These are phyloP conservation scores for Drosophila seguyi DNA, from an alignment of 1,140 invertebrate genomes.

Conservation along the genomic window DNA sequence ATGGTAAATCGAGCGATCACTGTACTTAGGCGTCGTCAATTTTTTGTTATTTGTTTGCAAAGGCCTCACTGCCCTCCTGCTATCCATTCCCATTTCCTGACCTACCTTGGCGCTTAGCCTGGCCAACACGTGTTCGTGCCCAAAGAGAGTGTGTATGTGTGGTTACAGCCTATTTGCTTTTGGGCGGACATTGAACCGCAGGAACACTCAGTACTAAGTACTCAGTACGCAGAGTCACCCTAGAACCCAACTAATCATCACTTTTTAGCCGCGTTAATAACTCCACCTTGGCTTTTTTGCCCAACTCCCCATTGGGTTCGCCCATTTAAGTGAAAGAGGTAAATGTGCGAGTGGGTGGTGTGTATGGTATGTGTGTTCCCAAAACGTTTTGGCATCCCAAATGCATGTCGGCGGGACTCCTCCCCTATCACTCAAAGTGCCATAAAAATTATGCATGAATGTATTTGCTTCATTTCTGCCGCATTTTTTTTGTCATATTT, in stretches of 20 bases:
- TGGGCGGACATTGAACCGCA: constrained; percentile 77
- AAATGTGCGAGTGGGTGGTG: not conserved
- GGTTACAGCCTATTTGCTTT: constrained; percentile 66
- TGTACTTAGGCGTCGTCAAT: constrained; percentile 12
- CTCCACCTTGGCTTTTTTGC: constrained; percentile 50
- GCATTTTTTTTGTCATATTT: not conserved
- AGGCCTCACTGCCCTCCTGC: constrained; percentile 42
- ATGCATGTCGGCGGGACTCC: constrained; percentile 52
- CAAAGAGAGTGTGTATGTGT: constrained; percentile 17
- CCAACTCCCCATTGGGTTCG: constrained; percentile 23
- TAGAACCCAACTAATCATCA: constrained; percentile 69
- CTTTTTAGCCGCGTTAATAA: constrained; percentile 77
- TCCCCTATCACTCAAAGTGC: constrained; percentile 60
- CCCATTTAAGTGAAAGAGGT: constrained; percentile 58
- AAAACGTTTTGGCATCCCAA: constrained; percentile 81
- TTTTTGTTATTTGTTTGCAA: constrained; percentile 50
- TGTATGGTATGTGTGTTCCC: constrained; percentile 62
- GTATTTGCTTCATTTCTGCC: constrained; percentile 72
- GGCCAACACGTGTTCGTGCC: constrained; percentile 15
- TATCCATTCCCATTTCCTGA: constrained; percentile 48
- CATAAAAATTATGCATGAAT: constrained; percentile 82
- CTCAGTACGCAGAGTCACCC: constrained; percentile 4
- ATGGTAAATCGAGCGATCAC: too few species aligned
- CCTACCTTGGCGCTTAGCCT: constrained; percentile 60
- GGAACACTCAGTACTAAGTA: not conserved